phyloP scores from a whole-genome alignment of 2,113 vertebrate species.

The Heterochromis multidens region DNA sequence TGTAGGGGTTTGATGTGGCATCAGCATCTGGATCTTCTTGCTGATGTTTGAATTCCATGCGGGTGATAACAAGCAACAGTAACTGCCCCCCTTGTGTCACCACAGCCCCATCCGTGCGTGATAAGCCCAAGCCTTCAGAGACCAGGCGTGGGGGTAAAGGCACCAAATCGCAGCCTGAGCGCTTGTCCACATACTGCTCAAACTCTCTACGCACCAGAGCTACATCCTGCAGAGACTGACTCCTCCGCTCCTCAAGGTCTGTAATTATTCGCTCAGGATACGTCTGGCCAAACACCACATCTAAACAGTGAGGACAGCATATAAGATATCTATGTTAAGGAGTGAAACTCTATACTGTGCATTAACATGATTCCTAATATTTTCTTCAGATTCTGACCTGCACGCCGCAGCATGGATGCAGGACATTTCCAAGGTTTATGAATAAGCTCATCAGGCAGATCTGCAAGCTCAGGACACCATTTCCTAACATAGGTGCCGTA shows the following conservation, averaged over 20 bases:
- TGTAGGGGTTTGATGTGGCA: constrained; percentile 66
- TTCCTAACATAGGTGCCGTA: constrained; percentile 62
- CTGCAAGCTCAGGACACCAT: constrained; percentile 76
- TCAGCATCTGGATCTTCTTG: constrained; percentile 54
- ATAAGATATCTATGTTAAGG: neutral
- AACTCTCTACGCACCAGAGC: constrained; percentile 57
- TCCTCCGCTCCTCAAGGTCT: constrained; percentile 68
- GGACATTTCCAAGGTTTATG: constrained; percentile 77
- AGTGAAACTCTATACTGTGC: neutral
- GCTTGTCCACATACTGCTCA: constrained; percentile 63
- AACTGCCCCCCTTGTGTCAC: constrained; percentile 48
- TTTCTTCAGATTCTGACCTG: constrained; percentile 6
- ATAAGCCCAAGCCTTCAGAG: constrained; percentile 57
- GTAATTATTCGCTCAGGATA: constrained; percentile 66
- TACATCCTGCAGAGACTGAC: constrained; percentile 69
- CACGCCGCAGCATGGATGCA: constrained; percentile 58
- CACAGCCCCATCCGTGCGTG: neutral
- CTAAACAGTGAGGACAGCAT: constrained; percentile 20
- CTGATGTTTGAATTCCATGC: constrained; percentile 76
- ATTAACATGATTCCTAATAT: neutral
- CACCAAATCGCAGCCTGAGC: constrained; percentile 70
- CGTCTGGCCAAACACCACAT: constrained; percentile 61
- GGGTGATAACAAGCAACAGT: constrained; percentile 73
- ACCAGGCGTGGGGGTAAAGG: constrained; percentile 67
- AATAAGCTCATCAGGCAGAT: constrained; percentile 71